Percentiles rank a stretch among this genome's conserved stretches.
Conservation (phyloP, 2,888 invertebrate species). For the Dicyrtomina minuta region DNA sequence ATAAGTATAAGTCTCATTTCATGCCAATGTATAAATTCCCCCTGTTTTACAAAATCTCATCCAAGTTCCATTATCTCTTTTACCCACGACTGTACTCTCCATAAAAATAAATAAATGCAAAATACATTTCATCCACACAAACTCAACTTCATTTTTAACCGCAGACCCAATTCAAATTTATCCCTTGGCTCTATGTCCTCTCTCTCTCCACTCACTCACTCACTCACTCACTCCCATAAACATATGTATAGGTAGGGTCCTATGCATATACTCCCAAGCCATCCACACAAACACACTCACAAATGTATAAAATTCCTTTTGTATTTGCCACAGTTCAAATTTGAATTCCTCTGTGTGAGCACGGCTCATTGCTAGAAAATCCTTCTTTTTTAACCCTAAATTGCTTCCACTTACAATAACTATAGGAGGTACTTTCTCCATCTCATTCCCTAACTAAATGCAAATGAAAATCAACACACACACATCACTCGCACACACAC, state of each 20-base stretch:
- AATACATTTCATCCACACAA: constrained; percentile 29
- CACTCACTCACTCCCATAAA: not conserved
- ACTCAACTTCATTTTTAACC: constrained; percentile 23
- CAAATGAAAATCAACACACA: too few relatives aligned
- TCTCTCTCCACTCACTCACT: constrained; percentile 3
- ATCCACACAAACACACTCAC: not conserved
- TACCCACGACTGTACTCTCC: constrained; percentile 24
- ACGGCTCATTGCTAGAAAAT: too few relatives aligned
- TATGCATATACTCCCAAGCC: not conserved
- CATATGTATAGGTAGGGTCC: not conserved
- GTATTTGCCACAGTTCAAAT: not conserved
- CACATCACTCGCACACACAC: too few relatives aligned
- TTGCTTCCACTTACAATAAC: too few relatives aligned
- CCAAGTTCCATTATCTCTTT: constrained; percentile 32
- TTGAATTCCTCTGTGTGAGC: too few relatives aligned
- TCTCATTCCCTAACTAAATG: too few relatives aligned
- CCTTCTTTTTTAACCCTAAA: too few relatives aligned
- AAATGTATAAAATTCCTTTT: too few relatives aligned
- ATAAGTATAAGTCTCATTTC: too few relatives aligned
- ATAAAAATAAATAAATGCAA: constrained; percentile 37
- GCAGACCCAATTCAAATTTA: constrained; percentile 18
- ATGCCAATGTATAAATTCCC: constrained; percentile 19
- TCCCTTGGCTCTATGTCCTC: constrained; percentile 12
- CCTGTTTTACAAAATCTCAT: constrained; percentile 33
- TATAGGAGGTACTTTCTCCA: too few relatives aligned